Evolutionary conservation across 2,113 vertebrate species (phyloP), one percentile per base, ranked within the genome.

Genomic region (Bos taurus): DNA sequence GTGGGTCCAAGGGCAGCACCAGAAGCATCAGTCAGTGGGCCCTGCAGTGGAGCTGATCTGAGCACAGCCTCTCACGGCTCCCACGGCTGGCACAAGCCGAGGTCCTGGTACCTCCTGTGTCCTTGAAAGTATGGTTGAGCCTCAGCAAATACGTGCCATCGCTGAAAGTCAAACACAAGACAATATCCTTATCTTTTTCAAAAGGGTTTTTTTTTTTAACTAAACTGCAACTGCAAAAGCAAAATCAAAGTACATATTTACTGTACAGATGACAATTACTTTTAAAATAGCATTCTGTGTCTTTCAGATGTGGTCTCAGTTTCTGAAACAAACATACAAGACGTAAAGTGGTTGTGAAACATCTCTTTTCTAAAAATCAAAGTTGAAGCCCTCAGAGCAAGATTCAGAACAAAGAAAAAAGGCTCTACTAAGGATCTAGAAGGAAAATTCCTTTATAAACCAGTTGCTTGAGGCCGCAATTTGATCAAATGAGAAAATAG

Each of bases 391-490:
- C 64, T 93, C 26, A 93, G 88, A 15, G 81, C 28, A 91, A 10
- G n/a, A 92, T 89, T 93, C 67, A 86, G 88, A 96, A 90, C 12
- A 16, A 88, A 78, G 87, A 94, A 97, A 94, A 40, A 91, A 88
- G 80, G 67, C 54, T 88, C 25, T 52, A 90, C 33, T 14, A 52
- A 85, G 57, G 91, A 83, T 33, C 74, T 43, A 33, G 28, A 85
- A 25, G n/a, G 26, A 50, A 94, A 88, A 94, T 60, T 12, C 23
- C 43, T 90, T 96, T 94, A 93, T 23, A 19, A 98, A 82, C 36
- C 23, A 28, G n/a, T 21, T 43, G 52, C 46, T 46, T 67, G 60
- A 60, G 46, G n/a, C 46, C 57, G 14, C 30, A 50, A 60, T 94
- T 15, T 85, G 77, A 92, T 57, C 54, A 82, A 87, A 64, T 80